Conservation (phyloP, 2,888 invertebrate genomes). For the Phlogophora meticulosa region DNA sequence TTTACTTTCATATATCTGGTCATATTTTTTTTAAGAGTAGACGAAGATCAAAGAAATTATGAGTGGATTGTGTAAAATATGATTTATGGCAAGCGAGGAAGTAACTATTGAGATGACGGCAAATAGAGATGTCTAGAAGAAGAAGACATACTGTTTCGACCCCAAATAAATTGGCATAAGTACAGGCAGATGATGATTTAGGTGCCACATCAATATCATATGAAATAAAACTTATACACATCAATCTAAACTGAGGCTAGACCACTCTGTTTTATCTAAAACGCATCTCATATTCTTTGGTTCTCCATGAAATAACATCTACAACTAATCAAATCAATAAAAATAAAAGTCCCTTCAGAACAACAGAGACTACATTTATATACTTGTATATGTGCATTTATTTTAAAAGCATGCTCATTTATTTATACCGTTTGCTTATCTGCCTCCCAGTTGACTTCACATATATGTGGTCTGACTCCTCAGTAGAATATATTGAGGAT, state of each 20-base stretch:
- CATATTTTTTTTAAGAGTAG: too few species aligned
- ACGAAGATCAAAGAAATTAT: too few species aligned
- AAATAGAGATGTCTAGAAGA: too few species aligned
- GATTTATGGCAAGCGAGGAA: too few species aligned
- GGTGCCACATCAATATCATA: too few species aligned
- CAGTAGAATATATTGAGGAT: constrained; percentile 60
- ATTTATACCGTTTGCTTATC: constrained; percentile 62
- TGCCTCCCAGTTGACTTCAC: constrained; percentile 63
- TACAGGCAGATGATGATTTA: too few species aligned
- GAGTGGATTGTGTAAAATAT: too few species aligned
- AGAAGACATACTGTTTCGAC: too few species aligned
- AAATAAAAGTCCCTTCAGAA: constrained; percentile 26
- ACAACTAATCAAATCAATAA: constrained; percentile 35
- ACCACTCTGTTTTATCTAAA: background rate
- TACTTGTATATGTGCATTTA: constrained; percentile 46
- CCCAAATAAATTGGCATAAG: too few species aligned
- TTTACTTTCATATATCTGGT: too few species aligned
- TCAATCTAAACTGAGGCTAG: background rate
- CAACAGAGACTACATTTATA: constrained; percentile 31
- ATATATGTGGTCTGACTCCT: constrained; percentile 54
- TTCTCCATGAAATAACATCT: constrained; percentile 20
- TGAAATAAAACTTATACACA: too few species aligned
- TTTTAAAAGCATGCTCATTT: constrained; percentile 54
- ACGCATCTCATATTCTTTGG: constrained; percentile 10
- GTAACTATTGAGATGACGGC: too few species aligned